Percentiles rank a stretch among this genome's conserved stretches.
phyloP scores from a whole-genome alignment of 2,797 vertebrate genomes.

The Synaphobranchus kaupii region DNA sequence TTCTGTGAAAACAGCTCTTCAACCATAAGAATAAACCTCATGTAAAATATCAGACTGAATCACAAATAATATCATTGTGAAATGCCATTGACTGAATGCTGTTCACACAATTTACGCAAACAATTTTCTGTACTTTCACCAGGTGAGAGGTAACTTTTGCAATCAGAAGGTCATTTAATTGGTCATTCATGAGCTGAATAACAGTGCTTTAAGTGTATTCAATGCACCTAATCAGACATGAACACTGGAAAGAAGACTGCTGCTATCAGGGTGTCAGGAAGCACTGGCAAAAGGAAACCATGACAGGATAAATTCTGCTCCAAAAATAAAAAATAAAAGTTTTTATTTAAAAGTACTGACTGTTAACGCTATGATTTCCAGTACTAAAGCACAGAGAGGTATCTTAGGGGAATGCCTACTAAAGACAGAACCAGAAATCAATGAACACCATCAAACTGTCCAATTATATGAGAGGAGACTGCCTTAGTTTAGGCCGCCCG shows the following conservation, averaged over 20 bases:
- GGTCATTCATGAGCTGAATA: too few species aligned
- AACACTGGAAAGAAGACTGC: background rate
- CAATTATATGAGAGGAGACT: background rate
- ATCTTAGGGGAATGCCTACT: background rate
- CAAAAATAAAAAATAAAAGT: too few species aligned
- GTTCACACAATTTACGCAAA: background rate
- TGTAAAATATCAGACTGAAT: background rate
- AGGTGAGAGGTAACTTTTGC: too few species aligned
- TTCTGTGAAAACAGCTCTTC: background rate
- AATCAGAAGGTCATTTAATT: too few species aligned
- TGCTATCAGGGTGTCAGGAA: background rate
- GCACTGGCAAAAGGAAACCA: background rate
- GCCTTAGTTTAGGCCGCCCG: background rate
- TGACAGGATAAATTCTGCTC: background rate
- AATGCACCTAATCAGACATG: background rate
- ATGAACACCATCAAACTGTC: too few species aligned
- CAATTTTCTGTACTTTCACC: background rate
- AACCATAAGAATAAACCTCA: background rate
- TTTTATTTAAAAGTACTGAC: background rate
- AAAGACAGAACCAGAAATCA: background rate
- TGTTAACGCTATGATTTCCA: background rate
- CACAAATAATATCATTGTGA: background rate
- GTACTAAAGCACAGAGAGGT: background rate
- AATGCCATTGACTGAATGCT: background rate
- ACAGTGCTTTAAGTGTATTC: background rate